Evolutionary conservation across 2,888 invertebrate genomes (phyloP).

Genomic region (Caradrina kadenii): DNA sequence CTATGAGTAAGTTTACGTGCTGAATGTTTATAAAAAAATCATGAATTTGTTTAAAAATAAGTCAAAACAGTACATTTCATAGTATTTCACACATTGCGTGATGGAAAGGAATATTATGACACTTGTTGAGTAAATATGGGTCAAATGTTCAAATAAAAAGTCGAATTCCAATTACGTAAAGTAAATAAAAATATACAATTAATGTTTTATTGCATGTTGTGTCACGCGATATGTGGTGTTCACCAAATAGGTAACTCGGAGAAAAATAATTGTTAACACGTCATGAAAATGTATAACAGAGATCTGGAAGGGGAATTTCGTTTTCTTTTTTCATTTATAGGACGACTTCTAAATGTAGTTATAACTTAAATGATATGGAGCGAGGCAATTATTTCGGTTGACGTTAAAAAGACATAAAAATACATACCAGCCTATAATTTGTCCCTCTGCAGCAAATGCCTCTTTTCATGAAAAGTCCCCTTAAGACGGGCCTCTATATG

Average conservation of each 20-base stretch:
- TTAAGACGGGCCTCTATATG: too few species aligned
- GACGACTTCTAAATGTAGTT: neutral
- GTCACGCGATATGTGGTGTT: constrained; percentile 37
- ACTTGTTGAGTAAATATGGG: constrained; percentile 36
- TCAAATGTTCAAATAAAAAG: constrained; percentile 37
- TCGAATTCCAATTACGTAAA: constrained; percentile 48
- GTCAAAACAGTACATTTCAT: neutral
- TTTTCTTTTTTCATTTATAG: neutral
- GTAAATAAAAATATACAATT: constrained; percentile 41
- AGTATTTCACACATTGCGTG: constrained; percentile 34
- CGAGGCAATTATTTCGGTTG: neutral
- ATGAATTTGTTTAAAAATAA: neutral
- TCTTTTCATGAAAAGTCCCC: too few species aligned
- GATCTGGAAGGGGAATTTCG: neutral
- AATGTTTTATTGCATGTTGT: constrained; percentile 13
- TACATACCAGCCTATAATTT: too few species aligned
- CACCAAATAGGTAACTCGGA: constrained; percentile 10
- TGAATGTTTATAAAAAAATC: too few species aligned
- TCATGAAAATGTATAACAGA: neutral
- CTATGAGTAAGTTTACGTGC: too few species aligned
- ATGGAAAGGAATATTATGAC: constrained; percentile 18
- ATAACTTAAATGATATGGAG: neutral
- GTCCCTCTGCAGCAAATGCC: too few species aligned
- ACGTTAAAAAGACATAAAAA: neutral
- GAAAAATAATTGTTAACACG: constrained; percentile 7